Conservation (phyloP, 2,888 invertebrate species). For the Blomia tropicalis region DNA sequence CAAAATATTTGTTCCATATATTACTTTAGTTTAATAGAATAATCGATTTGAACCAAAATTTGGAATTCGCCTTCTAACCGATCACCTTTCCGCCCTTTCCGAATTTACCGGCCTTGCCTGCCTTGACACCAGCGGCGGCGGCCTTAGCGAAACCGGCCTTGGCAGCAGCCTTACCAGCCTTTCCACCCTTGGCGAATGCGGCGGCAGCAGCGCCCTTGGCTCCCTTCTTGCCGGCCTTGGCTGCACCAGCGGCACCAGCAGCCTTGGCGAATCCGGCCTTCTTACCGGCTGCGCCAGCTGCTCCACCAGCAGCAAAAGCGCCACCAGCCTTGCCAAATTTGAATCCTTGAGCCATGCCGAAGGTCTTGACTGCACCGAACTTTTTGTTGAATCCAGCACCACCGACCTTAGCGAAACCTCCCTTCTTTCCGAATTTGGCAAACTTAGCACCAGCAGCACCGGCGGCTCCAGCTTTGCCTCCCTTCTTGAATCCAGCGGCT, state of each 20-base stretch:
- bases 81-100: not conserved
- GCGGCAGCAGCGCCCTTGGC: not conserved
- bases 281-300: slow-evolving; percentile 17
- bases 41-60: too few relatives aligned
- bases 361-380: slow-evolving; percentile 10
- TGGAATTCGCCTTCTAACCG: not conserved
- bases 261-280: slow-evolving; percentile 15
- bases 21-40: too few relatives aligned
- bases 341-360: not conserved
- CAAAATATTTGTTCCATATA: too few relatives aligned
- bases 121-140: not conserved
- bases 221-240: slow-evolving; percentile 4
- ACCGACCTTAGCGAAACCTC: slow-evolving; percentile 9
- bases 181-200: slow-evolving; percentile 10
- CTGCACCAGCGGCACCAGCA: slow-evolving; percentile 15
- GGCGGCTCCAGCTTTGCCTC: slow-evolving; percentile 1
- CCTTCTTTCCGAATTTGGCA: not conserved
- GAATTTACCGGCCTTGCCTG: not conserved
- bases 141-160: slow-evolving; percentile 16
- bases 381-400: slow-evolving; percentile 8
- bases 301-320: slow-evolving; percentile 16
- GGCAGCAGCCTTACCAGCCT: not conserved
- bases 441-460: slow-evolving; percentile 9
- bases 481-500: slow-evolving; percentile 16
- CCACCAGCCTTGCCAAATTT: slow-evolving; percentile 20